A percentile compares a stretch with the other conserved stretches of the same genome.
Conservation (phyloP, 2,113 vertebrate species). For the Donacobius atricapilla region DNA sequence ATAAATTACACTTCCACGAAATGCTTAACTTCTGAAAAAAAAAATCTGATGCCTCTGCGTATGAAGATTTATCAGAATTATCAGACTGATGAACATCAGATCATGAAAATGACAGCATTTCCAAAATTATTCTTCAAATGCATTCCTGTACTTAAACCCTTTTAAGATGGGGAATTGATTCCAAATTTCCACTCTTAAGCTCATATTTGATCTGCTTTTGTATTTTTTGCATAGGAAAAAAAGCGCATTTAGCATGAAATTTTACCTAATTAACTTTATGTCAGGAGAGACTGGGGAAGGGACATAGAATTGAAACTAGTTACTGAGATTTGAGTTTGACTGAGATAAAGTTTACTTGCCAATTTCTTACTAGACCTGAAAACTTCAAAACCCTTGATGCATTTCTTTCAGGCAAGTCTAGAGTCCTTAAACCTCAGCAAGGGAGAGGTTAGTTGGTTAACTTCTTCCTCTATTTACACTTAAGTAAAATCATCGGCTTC, state of each 20-base stretch:
- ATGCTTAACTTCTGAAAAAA: not conserved
- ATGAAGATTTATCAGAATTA: not conserved
- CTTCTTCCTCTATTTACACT: not conserved
- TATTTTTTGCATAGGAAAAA: slow-evolving; percentile 19
- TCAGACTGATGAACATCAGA: slow-evolving; percentile 12
- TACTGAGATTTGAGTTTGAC: not conserved
- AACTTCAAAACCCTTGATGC: not conserved
- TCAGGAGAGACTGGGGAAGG: not conserved
- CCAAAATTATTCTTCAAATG: slow-evolving; percentile 23
- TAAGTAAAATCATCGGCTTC: not conserved
- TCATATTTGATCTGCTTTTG: slow-evolving; percentile 35
- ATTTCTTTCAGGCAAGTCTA: not conserved
- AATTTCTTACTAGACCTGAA: not conserved
- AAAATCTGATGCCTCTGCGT: not conserved
- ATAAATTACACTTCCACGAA: not conserved
- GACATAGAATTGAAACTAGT: not conserved
- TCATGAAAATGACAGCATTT: not conserved
- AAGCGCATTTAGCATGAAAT: not conserved
- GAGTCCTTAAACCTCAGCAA: not conserved
- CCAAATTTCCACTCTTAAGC: not conserved
- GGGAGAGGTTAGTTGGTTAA: not conserved
- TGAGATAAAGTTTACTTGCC: not conserved
- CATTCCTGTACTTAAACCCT: not conserved
- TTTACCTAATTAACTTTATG: slow-evolving; percentile 20
- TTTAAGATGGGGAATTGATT: slow-evolving; percentile 12